Evolutionary conservation across 2,113 vertebrate species (phyloP), one percentile per base, ranked within the genome.

Genomic region (Oostethus manadensis): DNA sequence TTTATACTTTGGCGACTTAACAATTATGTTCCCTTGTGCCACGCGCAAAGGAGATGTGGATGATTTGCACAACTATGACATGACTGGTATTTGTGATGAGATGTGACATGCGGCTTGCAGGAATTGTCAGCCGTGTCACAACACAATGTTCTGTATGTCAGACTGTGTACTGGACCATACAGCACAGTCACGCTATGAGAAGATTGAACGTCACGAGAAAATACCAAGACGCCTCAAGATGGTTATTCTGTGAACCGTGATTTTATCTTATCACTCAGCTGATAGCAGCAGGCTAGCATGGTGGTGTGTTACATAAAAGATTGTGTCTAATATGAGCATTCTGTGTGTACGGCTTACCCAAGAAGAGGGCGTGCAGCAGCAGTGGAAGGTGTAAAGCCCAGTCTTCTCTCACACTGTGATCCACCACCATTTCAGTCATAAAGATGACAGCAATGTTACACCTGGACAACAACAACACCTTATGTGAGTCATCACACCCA

Each of bases 361-460:
- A 82, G 78, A 98, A 98, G 64, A 99, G 93, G 8, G 97, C 97
- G 23, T 99, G 96, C 16, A 99, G 89, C 18, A 99, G 80, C 14
- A 99, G 83, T 0, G 95, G 96, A 4, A 99, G 90, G 60, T 99
- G 97, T 40, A 98, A 88, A 29, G 96, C 94, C 97, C 97, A 99
- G 62, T 99, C 97, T 78, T 98, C 96, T 82, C 95, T 92, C 66
- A 99, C 94, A 29, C 96, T 98, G 87, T 98, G 96, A 82, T 99
- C 97, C 78, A 96, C 96, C 73, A 99, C 95, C 96, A 99, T 97
- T 80, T 98, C 97, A 9, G 97, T 95, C 95, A 98, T 97, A 72
- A 98, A 98, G 76, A 99, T 98, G 63, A 98, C 95, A 35, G 96
- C 97, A 62, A 99, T 95, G 68, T 98, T 99, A 73, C 97, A 99